phyloP scores from a whole-genome alignment of 1,140 invertebrate genomes.

The Musca vetustissima region DNA sequence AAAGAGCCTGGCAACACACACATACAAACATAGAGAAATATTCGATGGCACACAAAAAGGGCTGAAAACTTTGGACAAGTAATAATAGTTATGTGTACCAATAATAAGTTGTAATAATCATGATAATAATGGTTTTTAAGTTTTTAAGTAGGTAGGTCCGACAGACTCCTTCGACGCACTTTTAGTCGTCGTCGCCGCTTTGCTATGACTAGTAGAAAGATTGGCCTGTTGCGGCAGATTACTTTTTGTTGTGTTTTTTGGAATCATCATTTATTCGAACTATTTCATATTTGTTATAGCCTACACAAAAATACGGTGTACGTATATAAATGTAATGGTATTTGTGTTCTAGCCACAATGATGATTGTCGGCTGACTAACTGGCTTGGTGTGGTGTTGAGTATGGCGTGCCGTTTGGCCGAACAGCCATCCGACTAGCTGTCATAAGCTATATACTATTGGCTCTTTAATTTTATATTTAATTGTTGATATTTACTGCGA shows the following conservation, averaged over 20 bases:
- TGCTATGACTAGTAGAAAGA: not conserved
- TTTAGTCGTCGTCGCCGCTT: too few species aligned
- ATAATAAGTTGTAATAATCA: slow-evolving; percentile 25
- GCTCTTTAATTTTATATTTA: slow-evolving; percentile 19
- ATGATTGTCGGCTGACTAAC: not conserved
- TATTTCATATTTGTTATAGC: not conserved
- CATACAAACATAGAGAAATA: not conserved
- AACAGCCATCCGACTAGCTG: not conserved
- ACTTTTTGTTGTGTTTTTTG: too few species aligned
- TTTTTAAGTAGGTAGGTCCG: slow-evolving; percentile 6
- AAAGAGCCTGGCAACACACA: too few species aligned
- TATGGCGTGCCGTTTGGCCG: not conserved
- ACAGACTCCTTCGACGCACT: too few species aligned
- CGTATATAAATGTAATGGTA: not conserved
- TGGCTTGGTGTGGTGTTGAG: not conserved
- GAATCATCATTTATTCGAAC: not conserved
- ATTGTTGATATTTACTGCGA: slow-evolving; percentile 18
- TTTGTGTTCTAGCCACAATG: not conserved
- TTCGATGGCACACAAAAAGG: not conserved
- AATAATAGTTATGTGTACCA: slow-evolving; percentile 23
- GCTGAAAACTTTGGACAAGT: slow-evolving; percentile 23
- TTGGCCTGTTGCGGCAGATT: not conserved
- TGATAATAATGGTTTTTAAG: slow-evolving; percentile 24
- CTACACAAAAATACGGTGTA: too few species aligned
- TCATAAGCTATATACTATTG: slow-evolving; percentile 4